These are phyloP conservation scores for Petrocephalus schoutedeni DNA, from an alignment of 2,797 vertebrate genomes.

Conservation along the genomic window DNA sequence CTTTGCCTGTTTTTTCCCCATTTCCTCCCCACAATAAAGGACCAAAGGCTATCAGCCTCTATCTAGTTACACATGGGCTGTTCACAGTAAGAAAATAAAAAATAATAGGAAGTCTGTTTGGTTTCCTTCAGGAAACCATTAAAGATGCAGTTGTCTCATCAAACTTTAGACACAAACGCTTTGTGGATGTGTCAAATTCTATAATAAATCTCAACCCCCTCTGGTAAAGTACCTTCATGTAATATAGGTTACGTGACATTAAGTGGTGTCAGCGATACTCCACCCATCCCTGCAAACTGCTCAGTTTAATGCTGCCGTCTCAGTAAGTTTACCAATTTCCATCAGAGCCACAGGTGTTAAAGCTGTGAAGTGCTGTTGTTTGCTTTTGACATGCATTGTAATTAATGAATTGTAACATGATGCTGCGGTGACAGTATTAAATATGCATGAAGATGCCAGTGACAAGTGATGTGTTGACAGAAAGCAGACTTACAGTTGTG, in stretches of 20 bases:
- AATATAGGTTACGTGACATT: not conserved
- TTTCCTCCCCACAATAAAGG: constrained; percentile 42
- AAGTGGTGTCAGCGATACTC: not conserved
- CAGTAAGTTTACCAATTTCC: not conserved
- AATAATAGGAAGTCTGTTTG: constrained; percentile 71
- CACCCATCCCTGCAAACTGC: not conserved
- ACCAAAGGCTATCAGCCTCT: constrained; percentile 57
- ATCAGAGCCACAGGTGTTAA: not conserved
- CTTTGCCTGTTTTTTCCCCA: constrained; percentile 29
- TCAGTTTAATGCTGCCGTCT: not conserved
- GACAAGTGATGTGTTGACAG: constrained; percentile 4
- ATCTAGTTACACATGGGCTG: constrained; percentile 60
- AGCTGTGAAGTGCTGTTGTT: not conserved
- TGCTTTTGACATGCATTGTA: not conserved
- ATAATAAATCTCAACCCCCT: not conserved
- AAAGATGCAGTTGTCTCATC: constrained; percentile 70
- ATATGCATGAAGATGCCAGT: not conserved
- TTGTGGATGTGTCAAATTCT: not conserved
- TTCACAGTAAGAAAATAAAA: constrained; percentile 68
- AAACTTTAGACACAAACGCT: constrained; percentile 39
- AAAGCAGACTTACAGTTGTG: not conserved
- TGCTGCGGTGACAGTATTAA: not conserved
- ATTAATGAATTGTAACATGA: not conserved
- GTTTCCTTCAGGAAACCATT: constrained; percentile 72
- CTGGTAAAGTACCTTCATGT: not conserved